These are phyloP conservation scores for Toxonevra muliebris DNA, from an alignment of 2,888 invertebrate genomes.

Conservation along the genomic window DNA sequence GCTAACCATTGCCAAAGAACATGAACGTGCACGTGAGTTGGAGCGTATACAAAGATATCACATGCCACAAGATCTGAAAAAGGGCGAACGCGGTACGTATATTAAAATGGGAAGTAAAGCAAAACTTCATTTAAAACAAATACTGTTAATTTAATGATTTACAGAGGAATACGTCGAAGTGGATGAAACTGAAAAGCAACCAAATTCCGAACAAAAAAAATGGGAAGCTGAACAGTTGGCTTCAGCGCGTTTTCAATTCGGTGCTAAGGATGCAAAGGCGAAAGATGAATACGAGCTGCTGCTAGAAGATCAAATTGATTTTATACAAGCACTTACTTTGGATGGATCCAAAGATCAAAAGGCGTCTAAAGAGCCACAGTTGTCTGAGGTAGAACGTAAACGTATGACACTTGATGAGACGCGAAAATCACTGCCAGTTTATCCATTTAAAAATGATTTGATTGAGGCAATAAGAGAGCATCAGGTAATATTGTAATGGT, in stretches of 20 bases:
- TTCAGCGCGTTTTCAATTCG: slow-evolving; percentile 91
- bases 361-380: slow-evolving; percentile 67
- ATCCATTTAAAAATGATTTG: slow-evolving; percentile 87
- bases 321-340: slow-evolving; percentile 88
- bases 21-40: slow-evolving; percentile 92
- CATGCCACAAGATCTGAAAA: slow-evolving; percentile 90
- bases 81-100: slow-evolving; percentile 71
- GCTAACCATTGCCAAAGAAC: slow-evolving; percentile 90
- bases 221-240: slow-evolving; percentile 99
- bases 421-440: slow-evolving; percentile 91
- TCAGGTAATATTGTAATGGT: slow-evolving; percentile 67
- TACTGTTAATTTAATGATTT: neutral
- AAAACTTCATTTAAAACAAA: neutral
- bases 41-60: slow-evolving; percentile 93
- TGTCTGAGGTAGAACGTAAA: slow-evolving; percentile 76
- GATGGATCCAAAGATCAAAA: slow-evolving; percentile 72
- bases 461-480: slow-evolving; percentile 90
- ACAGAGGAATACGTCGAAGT: slow-evolving; percentile 81
- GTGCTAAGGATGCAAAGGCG: slow-evolving; percentile 82
- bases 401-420: slow-evolving; percentile 89
- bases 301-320: slow-evolving; percentile 97
- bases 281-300: slow-evolving; percentile 90
- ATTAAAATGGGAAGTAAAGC: too few relatives aligned
- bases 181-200: slow-evolving; percentile 84
- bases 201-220: slow-evolving; percentile 87